Percentiles rank a stretch among this genome's conserved stretches.
phyloP scores from a whole-genome alignment of 1,140 invertebrate genomes.

The Brachystomella parvula region DNA sequence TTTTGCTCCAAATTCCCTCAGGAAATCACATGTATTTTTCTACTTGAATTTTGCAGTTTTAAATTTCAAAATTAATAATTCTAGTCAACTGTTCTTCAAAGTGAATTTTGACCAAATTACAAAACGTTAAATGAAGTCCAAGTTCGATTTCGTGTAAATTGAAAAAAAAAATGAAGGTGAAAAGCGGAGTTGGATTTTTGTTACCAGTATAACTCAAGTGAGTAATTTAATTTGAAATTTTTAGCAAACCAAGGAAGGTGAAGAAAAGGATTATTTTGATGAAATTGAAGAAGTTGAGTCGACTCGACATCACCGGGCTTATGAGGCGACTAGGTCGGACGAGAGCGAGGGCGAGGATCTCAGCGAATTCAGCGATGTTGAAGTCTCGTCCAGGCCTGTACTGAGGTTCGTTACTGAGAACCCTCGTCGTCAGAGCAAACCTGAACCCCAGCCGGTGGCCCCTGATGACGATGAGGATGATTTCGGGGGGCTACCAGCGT shows the following conservation, averaged over 20 bases:
- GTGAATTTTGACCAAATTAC: neutral
- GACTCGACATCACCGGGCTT: neutral
- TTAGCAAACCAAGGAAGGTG: neutral
- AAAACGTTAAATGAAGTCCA: neutral
- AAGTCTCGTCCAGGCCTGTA: neutral
- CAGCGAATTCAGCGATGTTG: neutral
- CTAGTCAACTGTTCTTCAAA: neutral
- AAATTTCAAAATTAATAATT: neutral
- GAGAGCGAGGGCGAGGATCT: neutral
- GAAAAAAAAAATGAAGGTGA: neutral
- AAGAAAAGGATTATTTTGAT: conserved; percentile 16
- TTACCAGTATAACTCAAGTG: neutral
- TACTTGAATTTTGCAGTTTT: too few species aligned
- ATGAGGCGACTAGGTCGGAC: neutral
- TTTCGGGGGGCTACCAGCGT: too few species aligned
- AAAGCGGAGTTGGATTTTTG: neutral
- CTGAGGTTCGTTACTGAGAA: neutral
- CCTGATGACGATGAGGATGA: conserved; percentile 11
- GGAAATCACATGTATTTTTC: too few species aligned
- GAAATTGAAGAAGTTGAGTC: conserved; percentile 7
- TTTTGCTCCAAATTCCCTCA: too few species aligned
- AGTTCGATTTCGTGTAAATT: neutral
- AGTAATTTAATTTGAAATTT: neutral
- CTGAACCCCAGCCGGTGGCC: neutral
- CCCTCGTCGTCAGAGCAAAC: neutral